Evolutionary conservation across 2,113 vertebrate genomes (phyloP).

Genomic region (Melanotaenia duboulayi): DNA sequence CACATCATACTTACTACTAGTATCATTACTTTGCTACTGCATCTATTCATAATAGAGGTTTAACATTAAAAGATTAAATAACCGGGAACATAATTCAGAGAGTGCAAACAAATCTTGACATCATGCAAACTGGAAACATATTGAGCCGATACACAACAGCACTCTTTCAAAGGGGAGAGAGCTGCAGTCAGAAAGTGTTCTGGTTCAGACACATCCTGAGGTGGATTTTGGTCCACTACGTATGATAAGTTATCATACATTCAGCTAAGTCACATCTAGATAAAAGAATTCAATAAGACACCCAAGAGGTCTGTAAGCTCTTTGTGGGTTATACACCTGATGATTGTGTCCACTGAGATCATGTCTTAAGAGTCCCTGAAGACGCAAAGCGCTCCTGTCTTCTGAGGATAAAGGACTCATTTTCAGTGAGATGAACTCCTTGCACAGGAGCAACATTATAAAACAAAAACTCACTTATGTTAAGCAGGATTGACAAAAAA

Average conservation of each 20-base stretch:
- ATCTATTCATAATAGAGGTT: slow-evolving; percentile 26
- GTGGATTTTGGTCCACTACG: slow-evolving; percentile 66
- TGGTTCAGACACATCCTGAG: slow-evolving; percentile 71
- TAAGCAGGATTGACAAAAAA: not conserved
- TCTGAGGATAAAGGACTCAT: slow-evolving; percentile 11
- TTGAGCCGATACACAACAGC: slow-evolving; percentile 9
- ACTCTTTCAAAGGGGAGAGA: slow-evolving; percentile 21
- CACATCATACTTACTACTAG: slow-evolving; percentile 27
- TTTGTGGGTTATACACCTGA: slow-evolving; percentile 44
- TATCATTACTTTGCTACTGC: slow-evolving; percentile 43
- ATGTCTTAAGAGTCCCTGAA: slow-evolving; percentile 16
- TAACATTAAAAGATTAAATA: slow-evolving; percentile 33
- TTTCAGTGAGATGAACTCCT: slow-evolving; percentile 7
- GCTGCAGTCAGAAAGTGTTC: slow-evolving; percentile 34
- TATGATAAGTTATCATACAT: slow-evolving; percentile 37
- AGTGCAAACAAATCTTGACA: slow-evolving; percentile 50
- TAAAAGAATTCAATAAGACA: slow-evolving; percentile 32
- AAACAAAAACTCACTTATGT: not conserved
- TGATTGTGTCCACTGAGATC: slow-evolving; percentile 17
- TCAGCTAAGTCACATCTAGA: slow-evolving; percentile 50
- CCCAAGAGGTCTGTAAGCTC: slow-evolving; percentile 29
- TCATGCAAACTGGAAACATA: slow-evolving; percentile 67
- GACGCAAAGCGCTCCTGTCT: slow-evolving; percentile 9
- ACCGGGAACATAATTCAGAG: slow-evolving; percentile 36
- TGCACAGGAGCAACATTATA: not conserved